Evolutionary conservation across 2,888 invertebrate species (phyloP), one percentile per base, ranked within the genome.

Genomic region (Rapana venosa): DNA sequence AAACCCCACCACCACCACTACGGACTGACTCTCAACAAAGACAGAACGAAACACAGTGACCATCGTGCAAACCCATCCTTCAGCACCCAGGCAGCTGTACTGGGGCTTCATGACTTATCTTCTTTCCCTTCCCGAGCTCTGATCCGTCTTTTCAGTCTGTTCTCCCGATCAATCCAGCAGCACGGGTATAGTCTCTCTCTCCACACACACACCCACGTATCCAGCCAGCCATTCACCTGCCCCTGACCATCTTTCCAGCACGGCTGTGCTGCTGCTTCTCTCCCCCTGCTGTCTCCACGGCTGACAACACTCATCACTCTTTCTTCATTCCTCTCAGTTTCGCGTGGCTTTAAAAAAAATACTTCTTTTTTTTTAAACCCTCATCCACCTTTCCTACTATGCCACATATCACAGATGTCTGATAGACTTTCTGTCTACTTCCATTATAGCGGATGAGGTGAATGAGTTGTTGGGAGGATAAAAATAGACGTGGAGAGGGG

Each of bases 241-340:
- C 86, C n/a, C 20, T 66, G 61, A 86, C 61, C 86, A 86, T 86
- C 86, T 86, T 66, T 22, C 20, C 26, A 15, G n/a, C 6, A 15
- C 84, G 84, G n/a, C 22, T 17, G n/a, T 15, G 58, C 17, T 47
- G 30, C 47, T 47, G 47, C 47, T 47, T 47, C 20, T 58, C 56
- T 30, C 56, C 84, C 47, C 32, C 22, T 26, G 81, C 84, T 85
- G 58, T 30, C 85, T 58, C 85, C 58, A 6, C 58, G 30, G 85
- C 58, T n/a, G 32, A 86, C 32, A 86, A 17, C 32, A 17, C 61
- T 66, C 86, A 86, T 86, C 66, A 20, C 61, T 86, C 86, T 86
- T 86, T 86, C 86, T 86, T 86, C 86, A 61, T 86, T 86, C 86
- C 77, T 5, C 15, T 32, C 77, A 30, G 79, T 20, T 36, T 8